phyloP scores from a whole-genome alignment of 2,888 invertebrate genomes.

The Agrenia bidenticulata region DNA sequence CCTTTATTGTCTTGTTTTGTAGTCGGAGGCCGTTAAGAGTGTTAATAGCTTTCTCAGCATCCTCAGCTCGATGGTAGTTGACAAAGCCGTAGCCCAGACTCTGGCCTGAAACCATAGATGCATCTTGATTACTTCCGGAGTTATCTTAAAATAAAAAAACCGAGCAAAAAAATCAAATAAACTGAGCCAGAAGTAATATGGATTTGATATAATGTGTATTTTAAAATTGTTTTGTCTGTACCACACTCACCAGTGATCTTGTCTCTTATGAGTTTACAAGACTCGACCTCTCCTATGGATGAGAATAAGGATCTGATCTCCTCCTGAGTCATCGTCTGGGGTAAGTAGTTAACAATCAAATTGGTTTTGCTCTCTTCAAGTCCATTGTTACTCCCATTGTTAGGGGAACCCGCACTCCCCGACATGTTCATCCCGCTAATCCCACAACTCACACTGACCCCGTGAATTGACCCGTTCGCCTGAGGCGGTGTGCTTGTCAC shows the following conservation, averaged over 20 bases:
- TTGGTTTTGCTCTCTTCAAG: conserved; percentile 96
- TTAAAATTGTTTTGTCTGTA: too few relatives aligned
- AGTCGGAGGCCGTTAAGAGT: conserved; percentile 95
- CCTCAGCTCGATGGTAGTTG: conserved; percentile 95
- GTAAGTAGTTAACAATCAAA: conserved; percentile 98
- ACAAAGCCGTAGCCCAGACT: conserved; percentile 99
- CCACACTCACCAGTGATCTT: conserved; percentile 92
- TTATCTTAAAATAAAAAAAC: conserved; percentile 26
- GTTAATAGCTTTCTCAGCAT: conserved; percentile 97
- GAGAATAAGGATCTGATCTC: conserved; percentile 97
- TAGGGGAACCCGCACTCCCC: conserved; percentile 56
- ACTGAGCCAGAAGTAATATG: neutral
- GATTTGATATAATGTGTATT: too few relatives aligned
- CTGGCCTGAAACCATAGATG: conserved; percentile 69
- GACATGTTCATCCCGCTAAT: conserved; percentile 55
- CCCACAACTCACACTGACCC: conserved; percentile 55
- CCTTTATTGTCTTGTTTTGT: conserved; percentile 99
- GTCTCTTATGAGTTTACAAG: conserved; percentile 98
- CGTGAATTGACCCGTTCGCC: conserved; percentile 69
- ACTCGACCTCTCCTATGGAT: conserved; percentile 98
- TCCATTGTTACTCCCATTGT: conserved; percentile 60
- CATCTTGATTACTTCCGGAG: conserved; percentile 36
- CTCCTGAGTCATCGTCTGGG: conserved; percentile 99
- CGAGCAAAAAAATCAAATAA: conserved; percentile 1
- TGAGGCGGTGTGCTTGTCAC: conserved; percentile 66